Evolutionary conservation across 64 coral and sea anemone genomes (phyloP).

Genomic region (Hydrozoanthus tunicans): DNA sequence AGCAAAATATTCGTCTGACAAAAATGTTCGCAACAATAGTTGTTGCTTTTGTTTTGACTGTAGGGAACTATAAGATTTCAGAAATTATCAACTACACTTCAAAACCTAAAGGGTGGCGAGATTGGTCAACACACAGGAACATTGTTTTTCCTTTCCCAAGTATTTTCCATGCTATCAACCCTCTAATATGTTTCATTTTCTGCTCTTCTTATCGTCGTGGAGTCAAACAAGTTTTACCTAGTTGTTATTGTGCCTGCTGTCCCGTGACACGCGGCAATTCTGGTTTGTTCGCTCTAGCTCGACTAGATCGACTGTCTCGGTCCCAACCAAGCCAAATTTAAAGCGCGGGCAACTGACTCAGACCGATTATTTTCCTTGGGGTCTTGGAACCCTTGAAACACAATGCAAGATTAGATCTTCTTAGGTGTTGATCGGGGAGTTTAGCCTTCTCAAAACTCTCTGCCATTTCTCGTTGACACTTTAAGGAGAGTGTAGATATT

Average conservation of each 20-base stretch:
- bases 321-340: no score
- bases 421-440: no score
- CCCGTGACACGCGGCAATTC: neutral
- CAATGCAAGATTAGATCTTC: no score
- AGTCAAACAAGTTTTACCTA: neutral
- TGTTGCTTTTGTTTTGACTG: neutral
- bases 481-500: no score
- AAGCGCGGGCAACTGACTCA: no score
- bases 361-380: no score
- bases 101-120: neutral
- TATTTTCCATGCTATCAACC: neutral
- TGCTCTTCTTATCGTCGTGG: neutral
- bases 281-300: neutral
- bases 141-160: neutral
- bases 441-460: no score
- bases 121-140: neutral
- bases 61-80: neutral
- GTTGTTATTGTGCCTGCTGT: neutral
- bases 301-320: no score
- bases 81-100: neutral
- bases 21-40: conserved; percentile 16
- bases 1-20: conserved; percentile 5
- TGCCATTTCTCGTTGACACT: no score
- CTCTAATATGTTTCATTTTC: neutral
- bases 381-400: no score